Evolutionary conservation across 2,113 vertebrate species (phyloP), one percentile per base, ranked within the genome.

Genomic region (Barnardius zonarius): DNA sequence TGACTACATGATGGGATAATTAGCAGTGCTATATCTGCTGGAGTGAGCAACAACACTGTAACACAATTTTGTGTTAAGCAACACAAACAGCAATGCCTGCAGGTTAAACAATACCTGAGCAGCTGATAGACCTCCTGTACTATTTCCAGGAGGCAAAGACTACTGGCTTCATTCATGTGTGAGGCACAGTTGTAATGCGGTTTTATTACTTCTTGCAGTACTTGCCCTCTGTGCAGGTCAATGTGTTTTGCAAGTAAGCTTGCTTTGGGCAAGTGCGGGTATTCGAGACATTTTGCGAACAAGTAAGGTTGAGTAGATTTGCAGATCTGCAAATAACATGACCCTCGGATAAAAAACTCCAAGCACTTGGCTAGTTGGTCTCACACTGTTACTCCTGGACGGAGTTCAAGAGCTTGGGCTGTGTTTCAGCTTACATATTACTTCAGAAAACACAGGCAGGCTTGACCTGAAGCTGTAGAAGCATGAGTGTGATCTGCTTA

Each of bases 1-100:
- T 76, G 89, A 92, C 83, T 87, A 88, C 84, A 87, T 67, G 86
- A 89, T 80, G 86, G 88, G 74, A 87, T 96, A 97, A 97, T 96
- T 96, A 96, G 77, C 52, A 88, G 41, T 46, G 63, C 37, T 79
- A 0, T 85, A 77, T 87, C 83, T 91, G 88, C 69, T 87, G 77
- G 70, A 92, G 80, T 57, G 80, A 95, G 59, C 0, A 3, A 83
- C 88, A 95, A 62, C 74, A 30, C 31, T 17, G 31, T 27, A 79
- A 76, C 44, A 18, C 5, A 6, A 63, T 93, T 94, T 93, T 94
- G 62, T 86, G 63, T 92, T 85, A 76, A 94, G 70, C 63, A 88
- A 57, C 25, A 66, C 52, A 82, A 91, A 91, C 88, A 83, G 44
- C 22, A 89, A 48, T 89, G 92, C 81, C 91, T 87, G 41, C 81